Base-by-base conservation (phyloP, 1,140 invertebrate genomes). In the Ditylenchus dipsaci region DNA sequence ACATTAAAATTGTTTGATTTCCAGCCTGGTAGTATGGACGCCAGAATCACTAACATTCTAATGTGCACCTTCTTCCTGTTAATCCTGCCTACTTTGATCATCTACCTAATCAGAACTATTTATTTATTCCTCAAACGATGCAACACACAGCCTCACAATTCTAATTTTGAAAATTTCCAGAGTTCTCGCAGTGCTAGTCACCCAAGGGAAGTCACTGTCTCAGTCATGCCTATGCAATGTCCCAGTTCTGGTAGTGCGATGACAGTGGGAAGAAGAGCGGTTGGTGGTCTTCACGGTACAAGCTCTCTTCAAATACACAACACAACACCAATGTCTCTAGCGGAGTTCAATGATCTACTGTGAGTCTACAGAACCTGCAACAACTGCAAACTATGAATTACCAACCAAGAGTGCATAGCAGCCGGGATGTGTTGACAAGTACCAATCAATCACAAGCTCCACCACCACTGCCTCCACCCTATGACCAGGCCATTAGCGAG, bases 1-100 rank as follows among this genome's bases (percentile, higher is more conserved):
- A 7, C 15, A 53, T 26, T 7, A 3, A 53, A 53, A 53, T 53
- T 15, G n/a, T n/a, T 26, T 53, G 49, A 19, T 65, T 56, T 65
- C 3, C n/a, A 65, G 63, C 63, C 23, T 15, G 63, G 19, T 3
- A 60, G n/a, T 17, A 23, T 65, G n/a, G 57, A 63, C 59, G 13
- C 17, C 66, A n/a, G 57, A 23, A 65, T 65, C 63, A 65, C 57
- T 11, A 65, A 65, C 15, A n/a, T 65, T 23, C 13, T 63, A n/a
- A 23, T 65, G 17, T 65, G 63, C 63, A 21, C 19, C 23, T 65
- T 65, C 57, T 65, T 65, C 57, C 19, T 65, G 57, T 38, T 65
- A 5, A 49, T 65, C 57, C 56, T 65, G 63, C 63, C 63, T 19
- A 65, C 63, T 19, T 29, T 65, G 17, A 63, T 65, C 17, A 56